Evolutionary conservation across 2,888 invertebrate genomes (phyloP), one percentile per base, ranked within the genome.

Genomic region (Sarcophaga variegata): DNA sequence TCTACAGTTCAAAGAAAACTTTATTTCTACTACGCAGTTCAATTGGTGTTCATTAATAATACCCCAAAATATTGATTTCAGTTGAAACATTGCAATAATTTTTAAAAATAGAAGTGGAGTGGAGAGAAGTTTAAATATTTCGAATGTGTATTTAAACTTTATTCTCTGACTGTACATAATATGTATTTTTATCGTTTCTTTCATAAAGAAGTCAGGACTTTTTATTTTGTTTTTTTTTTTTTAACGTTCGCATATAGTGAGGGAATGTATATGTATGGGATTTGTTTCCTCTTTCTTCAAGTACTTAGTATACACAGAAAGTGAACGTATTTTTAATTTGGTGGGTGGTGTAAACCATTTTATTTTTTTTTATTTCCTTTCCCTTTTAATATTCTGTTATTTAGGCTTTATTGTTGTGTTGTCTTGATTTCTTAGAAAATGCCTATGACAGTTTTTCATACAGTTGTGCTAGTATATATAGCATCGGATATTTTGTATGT

Each of bases 361-460:
- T 83, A 84, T 69, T 86, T 88, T 88, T 88, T 88, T 88, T 89
- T 77, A 64, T 82, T 78, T 74, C 64, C 20, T 45, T 63, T 54
- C n/a, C 47, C 22, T 45, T 45, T 66, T 12, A 14, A 17, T 14
- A 14, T 54, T 14, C 54, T 54, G 14, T 0, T 49, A 49, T 49
- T 76, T 77, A 1, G 37, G 6, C 27, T 25, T 17, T 72, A 47
- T 67, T 72, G 60, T 74, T 62, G 49, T 49, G 22, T 27, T 83
- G 12, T 27, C 37, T 25, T 62, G 22, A 22, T 20, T 20, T 54
- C 6, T 14, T n/a, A 14, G 27, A 37, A 71, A 47, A 47, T 78
- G 25, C 27, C 14, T 66, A 64, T 76, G 64, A 66, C 54, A 84
- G 47, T 63, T 63, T 75, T 66, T 11, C n/a, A n/a, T 14, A 66